These are phyloP conservation scores for Drosophila leontia DNA, from an alignment of 1,140 invertebrate species.

Conservation along the genomic window DNA sequence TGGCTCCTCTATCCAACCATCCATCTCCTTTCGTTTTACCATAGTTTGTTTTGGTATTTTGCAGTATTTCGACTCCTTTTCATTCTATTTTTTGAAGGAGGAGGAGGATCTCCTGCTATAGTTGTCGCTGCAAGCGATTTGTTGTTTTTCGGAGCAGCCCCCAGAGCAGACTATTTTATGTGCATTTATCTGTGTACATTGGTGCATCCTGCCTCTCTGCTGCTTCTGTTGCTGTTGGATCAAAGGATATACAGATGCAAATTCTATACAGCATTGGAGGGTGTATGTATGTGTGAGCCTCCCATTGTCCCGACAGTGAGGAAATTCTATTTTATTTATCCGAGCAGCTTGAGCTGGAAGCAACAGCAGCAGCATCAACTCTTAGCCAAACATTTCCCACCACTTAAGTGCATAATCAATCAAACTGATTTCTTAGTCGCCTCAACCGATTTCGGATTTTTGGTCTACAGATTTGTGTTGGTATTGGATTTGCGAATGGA, in stretches of 20 bases:
- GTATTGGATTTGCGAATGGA: constrained; percentile 40
- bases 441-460: constrained; percentile 54
- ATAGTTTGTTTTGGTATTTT: constrained; percentile 46
- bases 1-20: neutral
- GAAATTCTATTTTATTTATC: constrained; percentile 76
- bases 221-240: constrained; percentile 52
- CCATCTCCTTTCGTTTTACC: constrained; percentile 3
- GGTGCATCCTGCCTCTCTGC: constrained; percentile 21
- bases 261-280: constrained; percentile 44
- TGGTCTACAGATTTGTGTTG: constrained; percentile 30
- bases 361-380: constrained; percentile 34
- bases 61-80: constrained; percentile 15
- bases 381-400: constrained; percentile 51
- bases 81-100: constrained; percentile 18
- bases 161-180: constrained; percentile 67
- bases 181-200: constrained; percentile 57
- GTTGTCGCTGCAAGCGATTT: constrained; percentile 77
- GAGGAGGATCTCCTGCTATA: constrained; percentile 27
- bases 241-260: constrained; percentile 76
- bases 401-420: constrained; percentile 84
- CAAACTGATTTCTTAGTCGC: constrained; percentile 75
- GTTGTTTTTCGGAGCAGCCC: constrained; percentile 41
- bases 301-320: constrained; percentile 30
- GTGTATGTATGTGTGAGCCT: constrained; percentile 2
- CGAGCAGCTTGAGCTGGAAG: constrained; percentile 28